Percentiles rank a stretch among this genome's conserved stretches.
Conservation (phyloP, 1,140 invertebrate species). For the Phenacoccus solenopsis region DNA sequence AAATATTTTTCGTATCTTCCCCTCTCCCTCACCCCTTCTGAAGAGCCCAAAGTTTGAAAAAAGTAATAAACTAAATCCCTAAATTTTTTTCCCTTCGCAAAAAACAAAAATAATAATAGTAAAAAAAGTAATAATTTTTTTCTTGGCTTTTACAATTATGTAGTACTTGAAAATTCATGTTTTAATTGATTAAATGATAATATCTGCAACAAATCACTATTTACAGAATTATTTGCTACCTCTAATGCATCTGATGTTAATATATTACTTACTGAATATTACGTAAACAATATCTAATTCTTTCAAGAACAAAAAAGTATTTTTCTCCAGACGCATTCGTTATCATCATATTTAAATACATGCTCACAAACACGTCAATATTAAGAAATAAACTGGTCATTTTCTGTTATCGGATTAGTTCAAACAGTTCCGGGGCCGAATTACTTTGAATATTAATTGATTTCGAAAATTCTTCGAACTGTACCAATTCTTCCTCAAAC, state of each 20-base stretch:
- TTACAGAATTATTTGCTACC: background rate
- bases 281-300: background rate
- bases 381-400: background rate
- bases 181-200: background rate
- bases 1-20: no score
- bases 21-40: no score
- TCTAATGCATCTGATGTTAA: background rate
- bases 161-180: background rate
- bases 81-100: no score
- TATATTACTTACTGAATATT: background rate
- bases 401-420: background rate
- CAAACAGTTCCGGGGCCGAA: background rate
- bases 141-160: no score
- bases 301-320: background rate
- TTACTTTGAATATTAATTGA: background rate
- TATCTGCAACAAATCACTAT: background rate
- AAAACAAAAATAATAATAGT: no score
- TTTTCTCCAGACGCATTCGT: background rate
- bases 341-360: background rate
- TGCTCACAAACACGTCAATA: background rate
- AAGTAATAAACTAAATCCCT: no score
- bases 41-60: no score
- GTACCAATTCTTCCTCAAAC: background rate
- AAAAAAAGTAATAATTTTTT: no score
- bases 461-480: background rate